Conservation (phyloP, 2,888 invertebrate genomes). For the Leptinotarsa rubiginosa region DNA sequence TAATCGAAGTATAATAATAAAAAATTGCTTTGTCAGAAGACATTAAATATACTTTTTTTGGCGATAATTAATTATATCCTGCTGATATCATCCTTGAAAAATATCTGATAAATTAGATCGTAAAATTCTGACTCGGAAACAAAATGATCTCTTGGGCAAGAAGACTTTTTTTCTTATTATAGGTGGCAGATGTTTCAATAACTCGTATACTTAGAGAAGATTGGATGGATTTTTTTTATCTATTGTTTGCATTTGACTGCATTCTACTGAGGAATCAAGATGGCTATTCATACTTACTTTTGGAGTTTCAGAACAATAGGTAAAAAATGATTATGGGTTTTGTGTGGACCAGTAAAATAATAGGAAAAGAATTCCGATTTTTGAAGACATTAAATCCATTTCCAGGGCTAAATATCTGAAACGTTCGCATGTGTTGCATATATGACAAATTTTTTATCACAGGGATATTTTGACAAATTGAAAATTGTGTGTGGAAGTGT, state of each 20-base stretch:
- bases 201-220: neutral
- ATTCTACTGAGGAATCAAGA: neutral
- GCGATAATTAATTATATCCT: neutral
- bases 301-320: no score
- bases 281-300: no score
- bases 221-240: neutral
- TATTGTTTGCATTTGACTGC: neutral
- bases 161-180: neutral
- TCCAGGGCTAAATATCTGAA: no score
- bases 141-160: neutral
- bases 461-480: no score
- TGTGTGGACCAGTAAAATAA: no score
- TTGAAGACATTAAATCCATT: no score
- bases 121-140: neutral
- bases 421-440: no score
- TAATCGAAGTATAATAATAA: neutral
- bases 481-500: no score
- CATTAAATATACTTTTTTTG: neutral
- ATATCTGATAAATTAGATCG: neutral
- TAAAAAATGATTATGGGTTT: no score
- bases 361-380: no score
- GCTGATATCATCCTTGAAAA: conserved; percentile 2
- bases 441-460: no score
- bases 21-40: neutral
- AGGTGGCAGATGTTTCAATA: neutral